Conservation (phyloP, 1,140 invertebrate genomes). For the Papilio dardanus region DNA sequence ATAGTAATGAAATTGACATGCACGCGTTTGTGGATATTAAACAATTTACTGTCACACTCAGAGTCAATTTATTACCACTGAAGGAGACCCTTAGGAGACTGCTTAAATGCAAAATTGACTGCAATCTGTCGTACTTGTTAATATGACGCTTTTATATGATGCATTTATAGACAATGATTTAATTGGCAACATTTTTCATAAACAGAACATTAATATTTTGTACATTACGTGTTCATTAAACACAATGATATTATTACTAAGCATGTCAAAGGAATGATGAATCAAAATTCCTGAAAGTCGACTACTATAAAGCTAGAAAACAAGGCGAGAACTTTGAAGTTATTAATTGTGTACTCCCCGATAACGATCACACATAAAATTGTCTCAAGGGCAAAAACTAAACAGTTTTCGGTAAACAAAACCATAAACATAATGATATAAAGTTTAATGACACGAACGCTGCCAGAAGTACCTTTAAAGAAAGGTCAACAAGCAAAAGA, state of each 20-base stretch:
- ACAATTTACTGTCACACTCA: no score
- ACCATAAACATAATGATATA: conserved; percentile 11
- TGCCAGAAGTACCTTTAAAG: background rate
- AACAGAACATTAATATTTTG: background rate
- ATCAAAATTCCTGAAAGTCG: background rate
- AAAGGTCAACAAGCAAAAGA: no score
- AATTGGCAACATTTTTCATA: background rate
- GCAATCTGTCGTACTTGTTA: background rate
- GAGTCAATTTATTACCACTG: no score
- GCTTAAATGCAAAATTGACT: background rate
- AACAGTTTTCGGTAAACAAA: conserved; percentile 17
- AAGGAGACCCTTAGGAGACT: no score
- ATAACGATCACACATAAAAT: background rate
- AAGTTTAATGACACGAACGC: background rate
- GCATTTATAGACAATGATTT: background rate
- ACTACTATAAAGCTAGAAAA: background rate
- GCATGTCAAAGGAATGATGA: background rate
- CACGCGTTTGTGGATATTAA: background rate
- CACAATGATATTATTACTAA: background rate
- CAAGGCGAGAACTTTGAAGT: no score
- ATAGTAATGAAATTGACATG: background rate
- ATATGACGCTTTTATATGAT: background rate
- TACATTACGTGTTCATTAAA: background rate
- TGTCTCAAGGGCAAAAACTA: conserved; percentile 3
- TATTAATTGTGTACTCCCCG: no score